Conservation (phyloP, 2,797 vertebrate species). For the Apogon hyalosoma region DNA sequence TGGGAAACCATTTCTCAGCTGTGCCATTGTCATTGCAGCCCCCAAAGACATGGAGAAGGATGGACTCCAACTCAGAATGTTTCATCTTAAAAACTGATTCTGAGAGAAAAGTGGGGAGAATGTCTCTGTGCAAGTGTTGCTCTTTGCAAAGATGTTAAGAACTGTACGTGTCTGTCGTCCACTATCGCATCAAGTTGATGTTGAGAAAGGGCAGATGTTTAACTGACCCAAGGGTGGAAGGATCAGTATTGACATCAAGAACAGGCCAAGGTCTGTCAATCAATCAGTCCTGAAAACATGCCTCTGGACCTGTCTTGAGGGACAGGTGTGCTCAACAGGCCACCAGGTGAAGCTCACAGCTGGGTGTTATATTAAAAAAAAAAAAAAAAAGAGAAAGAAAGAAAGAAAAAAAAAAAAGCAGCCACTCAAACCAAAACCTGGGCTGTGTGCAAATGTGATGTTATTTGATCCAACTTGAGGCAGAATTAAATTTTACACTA, state of each 20-base stretch:
- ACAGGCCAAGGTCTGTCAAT: conserved; percentile 50
- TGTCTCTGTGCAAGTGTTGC: conserved; percentile 16
- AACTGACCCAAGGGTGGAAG: conserved; percentile 26
- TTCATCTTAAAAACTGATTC: conserved; percentile 41
- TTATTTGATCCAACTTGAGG: too few relatives aligned
- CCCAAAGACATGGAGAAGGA: conserved; percentile 59
- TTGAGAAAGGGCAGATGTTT: conserved; percentile 32
- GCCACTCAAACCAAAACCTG: too few relatives aligned
- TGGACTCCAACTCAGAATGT: conserved; percentile 50
- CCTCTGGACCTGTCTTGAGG: conserved; percentile 9
- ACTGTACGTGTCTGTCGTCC: conserved; percentile 1
- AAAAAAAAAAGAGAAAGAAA: too few relatives aligned
- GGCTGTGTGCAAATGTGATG: too few relatives aligned
- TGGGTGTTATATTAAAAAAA: too few relatives aligned
- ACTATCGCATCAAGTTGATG: neutral
- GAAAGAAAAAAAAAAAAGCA: too few relatives aligned
- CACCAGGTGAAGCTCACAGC: neutral
- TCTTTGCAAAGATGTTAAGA: conserved; percentile 21
- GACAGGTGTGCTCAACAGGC: conserved; percentile 1
- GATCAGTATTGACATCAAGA: conserved; percentile 35
- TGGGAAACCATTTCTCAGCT: conserved; percentile 71
- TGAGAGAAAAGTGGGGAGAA: conserved; percentile 2
- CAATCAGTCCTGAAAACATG: conserved; percentile 32
- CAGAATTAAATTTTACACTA: too few relatives aligned
- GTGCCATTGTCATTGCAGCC: conserved; percentile 58